A percentile compares a stretch with the other conserved stretches of the same genome.
Conservation (phyloP, 2,888 invertebrate genomes). For the Autographa pulchrina region DNA sequence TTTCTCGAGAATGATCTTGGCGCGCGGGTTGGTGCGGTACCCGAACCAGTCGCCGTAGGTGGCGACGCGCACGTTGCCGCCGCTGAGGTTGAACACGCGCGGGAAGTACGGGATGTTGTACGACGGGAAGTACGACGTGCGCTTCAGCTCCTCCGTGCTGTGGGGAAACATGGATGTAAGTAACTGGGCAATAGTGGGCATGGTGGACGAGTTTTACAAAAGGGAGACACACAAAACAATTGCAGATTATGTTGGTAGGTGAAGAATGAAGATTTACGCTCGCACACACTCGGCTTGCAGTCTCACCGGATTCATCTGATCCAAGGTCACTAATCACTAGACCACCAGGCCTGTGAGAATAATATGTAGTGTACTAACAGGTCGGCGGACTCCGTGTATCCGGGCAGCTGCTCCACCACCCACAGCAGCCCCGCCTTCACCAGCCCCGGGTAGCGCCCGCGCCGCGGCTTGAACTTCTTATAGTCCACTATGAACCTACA, state of each 20-base stretch:
- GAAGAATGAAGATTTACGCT: too few relatives aligned
- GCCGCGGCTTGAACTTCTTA: constrained; percentile 89
- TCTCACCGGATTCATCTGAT: too few relatives aligned
- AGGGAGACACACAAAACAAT: too few relatives aligned
- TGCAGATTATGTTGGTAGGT: too few relatives aligned
- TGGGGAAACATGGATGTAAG: neutral
- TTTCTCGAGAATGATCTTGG: constrained; percentile 90
- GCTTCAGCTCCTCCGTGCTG: constrained; percentile 73
- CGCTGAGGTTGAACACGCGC: constrained; percentile 90
- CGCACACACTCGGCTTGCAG: too few relatives aligned
- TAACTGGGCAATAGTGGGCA: too few relatives aligned
- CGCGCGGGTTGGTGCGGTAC: constrained; percentile 90
- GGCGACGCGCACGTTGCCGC: constrained; percentile 87
- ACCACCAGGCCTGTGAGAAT: too few relatives aligned
- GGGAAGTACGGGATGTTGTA: constrained; percentile 92
- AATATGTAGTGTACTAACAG: too few relatives aligned
- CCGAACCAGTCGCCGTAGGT: constrained; percentile 90
- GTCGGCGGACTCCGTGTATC: constrained; percentile 77
- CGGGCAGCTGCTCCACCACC: constrained; percentile 91
- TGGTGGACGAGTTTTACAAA: too few relatives aligned
- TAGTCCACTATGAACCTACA: constrained; percentile 90
- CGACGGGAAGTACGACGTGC: constrained; percentile 90
- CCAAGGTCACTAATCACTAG: too few relatives aligned
- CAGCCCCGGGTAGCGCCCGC: constrained; percentile 41
- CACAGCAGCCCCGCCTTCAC: constrained; percentile 86